A percentile compares a stretch with the other conserved stretches of the same genome.
These are phyloP conservation scores for Brachionus asplanchnoidis DNA, from an alignment of 1,140 invertebrate genomes.

Conservation along the genomic window DNA sequence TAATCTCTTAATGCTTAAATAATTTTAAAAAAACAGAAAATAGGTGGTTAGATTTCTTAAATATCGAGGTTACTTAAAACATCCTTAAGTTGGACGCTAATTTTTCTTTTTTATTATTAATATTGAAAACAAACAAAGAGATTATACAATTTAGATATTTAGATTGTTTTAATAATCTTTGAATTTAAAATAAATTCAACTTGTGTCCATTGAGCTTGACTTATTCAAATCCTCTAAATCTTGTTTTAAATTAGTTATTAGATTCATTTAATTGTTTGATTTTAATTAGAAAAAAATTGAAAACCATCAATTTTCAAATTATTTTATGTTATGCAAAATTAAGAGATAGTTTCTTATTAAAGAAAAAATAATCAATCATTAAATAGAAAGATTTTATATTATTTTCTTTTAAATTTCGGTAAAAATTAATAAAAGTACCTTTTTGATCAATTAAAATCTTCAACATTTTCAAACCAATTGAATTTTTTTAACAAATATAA, in stretches of 20 bases:
- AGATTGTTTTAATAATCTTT: constrained; percentile 8
- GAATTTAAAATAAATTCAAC: constrained; percentile 6
- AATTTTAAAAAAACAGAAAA: not conserved
- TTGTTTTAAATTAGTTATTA: constrained; percentile 12
- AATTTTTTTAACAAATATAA: too few relatives aligned
- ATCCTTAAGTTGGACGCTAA: not conserved
- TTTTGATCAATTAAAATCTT: too few relatives aligned
- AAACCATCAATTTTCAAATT: not conserved
- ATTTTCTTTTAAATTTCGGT: too few relatives aligned
- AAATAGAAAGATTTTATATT: too few relatives aligned
- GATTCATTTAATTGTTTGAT: not conserved
- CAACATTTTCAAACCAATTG: too few relatives aligned
- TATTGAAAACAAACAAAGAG: constrained; percentile 11
- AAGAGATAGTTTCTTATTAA: not conserved
- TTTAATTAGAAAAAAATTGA: not conserved
- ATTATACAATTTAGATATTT: not conserved
- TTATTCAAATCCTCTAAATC: not conserved
- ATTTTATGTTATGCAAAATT: not conserved
- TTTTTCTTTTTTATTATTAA: not conserved
- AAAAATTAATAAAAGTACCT: too few relatives aligned
- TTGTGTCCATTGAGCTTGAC: not conserved
- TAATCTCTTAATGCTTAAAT: not conserved
- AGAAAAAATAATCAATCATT: too few relatives aligned
- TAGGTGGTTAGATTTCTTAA: not conserved
- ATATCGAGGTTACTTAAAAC: not conserved